Evolutionary conservation across 2,113 vertebrate genomes (phyloP), one percentile per base, ranked within the genome.

Genomic region (Oncorhynchus tshawytscha): DNA sequence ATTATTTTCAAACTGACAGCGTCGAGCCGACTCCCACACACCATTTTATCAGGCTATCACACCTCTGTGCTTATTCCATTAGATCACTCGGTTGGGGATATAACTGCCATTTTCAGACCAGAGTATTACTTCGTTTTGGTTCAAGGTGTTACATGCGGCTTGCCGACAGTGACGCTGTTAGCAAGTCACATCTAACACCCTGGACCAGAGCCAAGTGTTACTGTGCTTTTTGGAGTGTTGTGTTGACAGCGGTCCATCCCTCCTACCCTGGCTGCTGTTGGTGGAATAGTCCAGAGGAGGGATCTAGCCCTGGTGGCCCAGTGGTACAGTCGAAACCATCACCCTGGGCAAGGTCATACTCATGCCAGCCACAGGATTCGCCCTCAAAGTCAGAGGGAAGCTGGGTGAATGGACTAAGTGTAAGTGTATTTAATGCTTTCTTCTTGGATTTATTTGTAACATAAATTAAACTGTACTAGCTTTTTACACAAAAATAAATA

Each of bases 321-420:
- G 51, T 0, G 88, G 84, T 2, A 96, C 88, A 97, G 78, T 95
- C 95, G 86, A 98, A 98, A 3, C 82, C 90, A 73, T 98, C 95
- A 4, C 74, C 93, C 9, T 57, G 77, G 20, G 88, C 81, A 31
- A 89, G 82, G 88, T 97, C 96, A 70, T 87, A 82, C 88, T 97
- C 96, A 70, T 87, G 81, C 96, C 97, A 98, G 25, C 94, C 95
- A 78, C 96, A 98, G 1, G 72, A 91, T 12, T 85, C 84, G 1
- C 2, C 74, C 84, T 97, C 95, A 88, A 97, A 97, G 87, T 97
- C 94, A 98, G 7, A 73, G 54, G 16, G 94, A 84, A 80, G 92
- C 96, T 98, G 86, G 72, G 91, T 72, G 20, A 72, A 16, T 45
- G 54, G 15, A 79, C 20, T 39, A 39, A 39, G 39, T 39, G 39